Evolutionary conservation across 2,888 invertebrate species (phyloP).

Genomic region (Saturnia japonica): DNA sequence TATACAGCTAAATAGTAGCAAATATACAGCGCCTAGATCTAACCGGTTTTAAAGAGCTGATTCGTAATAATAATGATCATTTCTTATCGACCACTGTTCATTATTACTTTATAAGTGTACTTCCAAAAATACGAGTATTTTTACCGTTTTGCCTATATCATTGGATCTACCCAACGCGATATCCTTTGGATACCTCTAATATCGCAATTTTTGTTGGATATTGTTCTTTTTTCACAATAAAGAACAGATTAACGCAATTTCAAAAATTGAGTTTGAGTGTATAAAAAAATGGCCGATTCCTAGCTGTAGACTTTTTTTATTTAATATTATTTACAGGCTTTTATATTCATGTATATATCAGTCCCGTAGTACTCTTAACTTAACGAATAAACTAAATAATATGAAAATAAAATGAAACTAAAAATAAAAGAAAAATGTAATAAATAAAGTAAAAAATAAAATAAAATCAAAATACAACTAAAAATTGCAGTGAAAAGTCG

Average conservation of each 20-base stretch:
- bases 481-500: neutral
- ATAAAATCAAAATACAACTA: neutral
- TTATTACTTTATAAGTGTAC: neutral
- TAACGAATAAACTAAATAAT: no score
- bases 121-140: neutral
- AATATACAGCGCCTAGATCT: neutral
- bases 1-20: neutral
- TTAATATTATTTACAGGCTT: neutral
- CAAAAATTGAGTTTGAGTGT: no score
- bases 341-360: no score
- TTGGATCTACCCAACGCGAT: no score
- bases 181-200: no score
- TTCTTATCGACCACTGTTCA: neutral
- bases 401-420: no score
- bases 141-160: no score
- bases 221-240: no score
- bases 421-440: no score
- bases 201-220: no score
- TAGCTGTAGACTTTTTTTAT: neutral
- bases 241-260: no score
- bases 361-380: neutral
- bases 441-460: neutral
- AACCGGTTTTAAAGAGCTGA: neutral
- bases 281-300: neutral
- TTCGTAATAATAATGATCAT: neutral